These are phyloP conservation scores for Abramis brama DNA, from an alignment of 2,113 vertebrate genomes.

Conservation along the genomic window DNA sequence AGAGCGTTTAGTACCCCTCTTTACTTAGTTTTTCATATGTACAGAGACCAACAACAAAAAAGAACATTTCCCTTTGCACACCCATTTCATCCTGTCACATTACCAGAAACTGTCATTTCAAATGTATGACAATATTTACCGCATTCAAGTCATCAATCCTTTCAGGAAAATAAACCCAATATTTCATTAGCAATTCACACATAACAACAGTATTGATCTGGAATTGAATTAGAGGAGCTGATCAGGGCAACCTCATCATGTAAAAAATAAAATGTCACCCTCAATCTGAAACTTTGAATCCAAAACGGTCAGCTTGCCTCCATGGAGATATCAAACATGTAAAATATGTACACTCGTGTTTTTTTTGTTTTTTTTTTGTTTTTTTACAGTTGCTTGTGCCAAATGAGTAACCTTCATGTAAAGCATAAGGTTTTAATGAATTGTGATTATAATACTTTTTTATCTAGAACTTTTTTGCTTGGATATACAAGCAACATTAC, in stretches of 20 bases:
- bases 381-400: conserved; percentile 20
- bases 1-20: conserved; percentile 37
- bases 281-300: conserved; percentile 13
- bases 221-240: not conserved
- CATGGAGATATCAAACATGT: conserved; percentile 32
- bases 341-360: conserved; percentile 32
- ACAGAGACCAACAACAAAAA: conserved; percentile 54
- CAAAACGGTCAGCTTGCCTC: conserved; percentile 24
- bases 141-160: not conserved
- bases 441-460: conserved; percentile 6
- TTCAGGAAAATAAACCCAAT: conserved; percentile 25
- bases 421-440: conserved; percentile 8
- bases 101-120: not conserved
- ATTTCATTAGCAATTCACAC: conserved; percentile 14
- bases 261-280: conserved; percentile 44
- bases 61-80: conserved; percentile 13
- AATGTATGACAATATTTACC: conserved; percentile 11
- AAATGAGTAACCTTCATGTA: conserved; percentile 13
- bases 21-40: conserved; percentile 50
- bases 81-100: not conserved
- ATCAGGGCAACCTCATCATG: conserved; percentile 25
- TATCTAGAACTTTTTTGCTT: not conserved
- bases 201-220: conserved; percentile 3
- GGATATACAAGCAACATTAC: conserved; percentile 7
- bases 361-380: not conserved